Conservation (phyloP, 2,113 vertebrate genomes). For the Polyodon spathula region DNA sequence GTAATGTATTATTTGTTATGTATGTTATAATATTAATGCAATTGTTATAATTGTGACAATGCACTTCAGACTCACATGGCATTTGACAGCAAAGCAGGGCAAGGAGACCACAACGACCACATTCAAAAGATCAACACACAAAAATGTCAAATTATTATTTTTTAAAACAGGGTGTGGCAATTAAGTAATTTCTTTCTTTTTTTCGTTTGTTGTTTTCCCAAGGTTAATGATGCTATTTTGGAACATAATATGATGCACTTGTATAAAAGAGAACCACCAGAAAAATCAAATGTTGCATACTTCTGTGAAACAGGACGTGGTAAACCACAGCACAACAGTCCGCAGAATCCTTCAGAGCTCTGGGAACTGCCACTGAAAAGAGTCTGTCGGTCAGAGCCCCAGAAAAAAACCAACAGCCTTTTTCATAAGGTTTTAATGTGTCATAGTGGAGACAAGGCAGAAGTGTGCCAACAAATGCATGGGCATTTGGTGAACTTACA, state of each 20-base stretch:
- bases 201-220: no score
- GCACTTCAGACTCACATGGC: background rate
- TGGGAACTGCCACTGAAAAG: background rate
- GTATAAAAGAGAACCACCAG: background rate
- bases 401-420: no score
- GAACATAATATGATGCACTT: background rate
- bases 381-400: background rate
- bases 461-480: no score
- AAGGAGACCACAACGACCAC: background rate
- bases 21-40: background rate
- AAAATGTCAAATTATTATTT: no score
- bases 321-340: conserved; percentile 12
- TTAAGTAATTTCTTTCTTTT: no score
- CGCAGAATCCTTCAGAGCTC: background rate
- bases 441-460: no score
- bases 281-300: conserved; percentile 6
- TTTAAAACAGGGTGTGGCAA: no score
- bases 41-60: background rate
- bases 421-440: no score
- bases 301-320: conserved; percentile 25
- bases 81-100: background rate
- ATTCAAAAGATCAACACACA: background rate
- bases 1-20: no score
- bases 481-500: no score
- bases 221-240: background rate